Conservation (phyloP, 2,888 invertebrate species). For the Cyaniris semiargus region DNA sequence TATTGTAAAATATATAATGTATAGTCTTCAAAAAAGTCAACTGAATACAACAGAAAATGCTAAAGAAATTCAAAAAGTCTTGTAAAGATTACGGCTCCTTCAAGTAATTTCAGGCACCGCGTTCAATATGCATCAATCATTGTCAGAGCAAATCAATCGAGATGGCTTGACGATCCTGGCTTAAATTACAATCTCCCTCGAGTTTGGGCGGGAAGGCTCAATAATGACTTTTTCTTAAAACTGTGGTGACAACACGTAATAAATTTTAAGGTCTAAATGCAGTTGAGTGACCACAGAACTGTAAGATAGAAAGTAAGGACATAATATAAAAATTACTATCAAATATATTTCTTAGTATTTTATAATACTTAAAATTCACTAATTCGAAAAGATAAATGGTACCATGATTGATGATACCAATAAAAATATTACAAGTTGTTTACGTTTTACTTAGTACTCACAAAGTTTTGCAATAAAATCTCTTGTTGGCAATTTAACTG, state of each 20-base stretch:
- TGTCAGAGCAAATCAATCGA: slow-evolving; percentile 24
- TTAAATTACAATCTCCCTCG: slow-evolving; percentile 17
- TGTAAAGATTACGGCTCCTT: background rate
- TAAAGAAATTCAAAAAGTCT: background rate
- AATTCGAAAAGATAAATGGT: background rate
- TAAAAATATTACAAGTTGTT: too few relatives aligned
- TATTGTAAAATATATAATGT: too few relatives aligned
- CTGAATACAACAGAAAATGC: too few relatives aligned
- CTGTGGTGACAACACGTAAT: background rate
- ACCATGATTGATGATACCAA: too few relatives aligned
- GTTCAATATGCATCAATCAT: slow-evolving; percentile 16
- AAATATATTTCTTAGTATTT: too few relatives aligned
- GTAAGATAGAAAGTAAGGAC: background rate
- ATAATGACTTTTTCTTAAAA: slow-evolving; percentile 25
- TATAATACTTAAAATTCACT: background rate
- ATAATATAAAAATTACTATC: background rate
- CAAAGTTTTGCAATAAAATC: background rate
- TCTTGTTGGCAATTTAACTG: background rate
- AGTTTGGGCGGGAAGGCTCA: background rate
- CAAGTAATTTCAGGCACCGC: slow-evolving; percentile 2
- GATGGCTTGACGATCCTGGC: slow-evolving; percentile 25
- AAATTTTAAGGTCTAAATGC: background rate
- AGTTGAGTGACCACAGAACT: background rate
- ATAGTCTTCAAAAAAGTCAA: too few relatives aligned
- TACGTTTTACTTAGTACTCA: background rate